These are phyloP conservation scores for Lanistes nyassanus DNA, from an alignment of 1,140 invertebrate genomes.

Conservation along the genomic window DNA sequence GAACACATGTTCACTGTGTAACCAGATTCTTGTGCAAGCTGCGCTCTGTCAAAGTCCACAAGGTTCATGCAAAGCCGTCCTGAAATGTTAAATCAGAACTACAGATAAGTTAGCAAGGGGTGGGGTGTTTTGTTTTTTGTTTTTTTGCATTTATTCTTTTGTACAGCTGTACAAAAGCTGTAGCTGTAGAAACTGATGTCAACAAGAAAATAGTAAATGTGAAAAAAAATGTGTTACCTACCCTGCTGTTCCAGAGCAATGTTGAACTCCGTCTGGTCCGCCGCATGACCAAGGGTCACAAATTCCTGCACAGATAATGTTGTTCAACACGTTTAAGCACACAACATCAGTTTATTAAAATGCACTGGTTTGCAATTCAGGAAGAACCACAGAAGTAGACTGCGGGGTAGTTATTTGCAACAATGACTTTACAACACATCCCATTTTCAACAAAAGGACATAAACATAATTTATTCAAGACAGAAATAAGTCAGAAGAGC, in stretches of 20 bases:
- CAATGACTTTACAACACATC: no score
- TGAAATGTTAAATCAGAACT: constrained; percentile 29
- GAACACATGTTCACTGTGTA: constrained; percentile 82
- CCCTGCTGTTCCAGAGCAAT: constrained; percentile 77
- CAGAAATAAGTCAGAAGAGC: no score
- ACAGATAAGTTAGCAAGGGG: no score
- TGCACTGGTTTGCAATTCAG: no score
- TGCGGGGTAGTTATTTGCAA: no score
- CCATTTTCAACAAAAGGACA: no score
- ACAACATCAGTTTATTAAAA: no score
- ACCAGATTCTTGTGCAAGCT: constrained; percentile 78
- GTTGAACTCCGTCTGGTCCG: constrained; percentile 83
- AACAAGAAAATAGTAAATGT: not conserved
- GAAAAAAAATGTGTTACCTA: constrained; percentile 26
- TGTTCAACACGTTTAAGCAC: no score
- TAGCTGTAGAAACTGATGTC: no score
- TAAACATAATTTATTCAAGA: no score
- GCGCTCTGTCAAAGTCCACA: constrained; percentile 86
- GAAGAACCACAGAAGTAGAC: no score
- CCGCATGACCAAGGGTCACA: constrained; percentile 84
- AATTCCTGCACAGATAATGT: constrained; percentile 74
- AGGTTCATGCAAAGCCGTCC: constrained; percentile 84
- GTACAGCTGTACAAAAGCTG: not conserved
- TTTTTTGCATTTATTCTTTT: not conserved
- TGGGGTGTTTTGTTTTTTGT: not conserved